phyloP scores from a whole-genome alignment of 2,113 vertebrate genomes.

The Chionodraco myersi region DNA sequence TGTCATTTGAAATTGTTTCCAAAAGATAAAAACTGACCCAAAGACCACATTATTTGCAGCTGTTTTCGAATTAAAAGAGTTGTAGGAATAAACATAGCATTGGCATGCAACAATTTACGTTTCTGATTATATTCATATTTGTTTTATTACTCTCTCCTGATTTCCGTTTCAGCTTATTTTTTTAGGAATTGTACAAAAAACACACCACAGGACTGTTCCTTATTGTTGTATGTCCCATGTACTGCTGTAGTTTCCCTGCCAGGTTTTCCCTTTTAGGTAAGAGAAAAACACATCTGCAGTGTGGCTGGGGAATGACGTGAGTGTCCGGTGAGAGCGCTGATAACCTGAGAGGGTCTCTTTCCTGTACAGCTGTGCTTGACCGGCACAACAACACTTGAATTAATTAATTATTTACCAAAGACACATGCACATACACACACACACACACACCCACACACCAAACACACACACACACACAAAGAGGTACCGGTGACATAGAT shows the following conservation, averaged over 20 bases:
- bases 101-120: neutral
- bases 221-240: neutral
- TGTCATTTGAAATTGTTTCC: neutral
- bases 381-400: conserved; percentile 65
- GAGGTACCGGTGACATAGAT: conserved; percentile 28
- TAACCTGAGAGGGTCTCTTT: conserved; percentile 77
- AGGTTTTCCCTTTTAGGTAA: conserved; percentile 6
- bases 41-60: neutral
- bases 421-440: conserved; percentile 14
- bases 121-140: neutral
- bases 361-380: conserved; percentile 82
- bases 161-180: conserved; percentile 11
- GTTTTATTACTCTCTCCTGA: conserved; percentile 8
- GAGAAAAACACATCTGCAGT: conserved; percentile 60
- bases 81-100: neutral
- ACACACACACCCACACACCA: neutral
- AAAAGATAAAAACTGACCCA: neutral
- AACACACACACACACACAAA: conserved; percentile 27
- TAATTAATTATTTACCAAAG: conserved; percentile 66
- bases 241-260: conserved; percentile 15
- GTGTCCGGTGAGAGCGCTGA: conserved; percentile 68
- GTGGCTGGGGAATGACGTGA: conserved; percentile 57
- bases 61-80: neutral
- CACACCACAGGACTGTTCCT: neutral
- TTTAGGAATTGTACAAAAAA: conserved; percentile 7